phyloP scores from a whole-genome alignment of 2,888 invertebrate genomes.

The Phaonia tiefii region DNA sequence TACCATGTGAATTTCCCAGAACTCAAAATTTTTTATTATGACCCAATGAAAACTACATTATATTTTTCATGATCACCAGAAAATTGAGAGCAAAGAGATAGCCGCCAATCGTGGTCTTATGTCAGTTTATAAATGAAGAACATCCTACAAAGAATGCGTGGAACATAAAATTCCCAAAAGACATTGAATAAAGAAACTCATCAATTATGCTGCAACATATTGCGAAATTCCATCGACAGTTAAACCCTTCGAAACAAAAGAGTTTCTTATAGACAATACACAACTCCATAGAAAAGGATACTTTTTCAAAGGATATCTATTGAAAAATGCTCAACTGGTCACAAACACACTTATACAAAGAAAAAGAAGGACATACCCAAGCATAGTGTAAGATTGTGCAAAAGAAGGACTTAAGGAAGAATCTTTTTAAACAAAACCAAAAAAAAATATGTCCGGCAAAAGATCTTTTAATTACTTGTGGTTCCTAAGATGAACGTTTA shows the following conservation, averaged over 20 bases:
- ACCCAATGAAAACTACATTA: constrained; percentile 3
- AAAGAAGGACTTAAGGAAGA: constrained; percentile 30
- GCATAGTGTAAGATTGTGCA: constrained; percentile 46
- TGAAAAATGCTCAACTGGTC: constrained; percentile 43
- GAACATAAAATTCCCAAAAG: background rate
- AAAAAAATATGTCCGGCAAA: constrained; percentile 56
- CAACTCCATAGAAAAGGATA: constrained; percentile 45
- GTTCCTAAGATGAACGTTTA: constrained; percentile 55
- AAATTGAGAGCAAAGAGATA: constrained; percentile 44
- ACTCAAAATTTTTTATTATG: background rate
- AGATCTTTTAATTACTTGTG: constrained; percentile 66
- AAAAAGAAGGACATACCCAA: constrained; percentile 33
- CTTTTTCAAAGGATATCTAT: constrained; percentile 15
- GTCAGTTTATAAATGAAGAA: constrained; percentile 1
- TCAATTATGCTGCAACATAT: constrained; percentile 59
- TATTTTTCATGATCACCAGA: constrained; percentile 42
- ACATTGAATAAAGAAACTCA: constrained; percentile 37
- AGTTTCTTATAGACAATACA: constrained; percentile 45
- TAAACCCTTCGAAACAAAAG: constrained; percentile 53
- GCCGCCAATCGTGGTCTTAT: constrained; percentile 44
- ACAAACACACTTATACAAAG: constrained; percentile 25
- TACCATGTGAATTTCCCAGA: background rate
- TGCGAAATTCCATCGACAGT: constrained; percentile 55
- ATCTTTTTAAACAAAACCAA: constrained; percentile 2
- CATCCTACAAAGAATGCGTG: constrained; percentile 9